Conservation (phyloP, 2,888 invertebrate genomes). For the Idaea straminata region DNA sequence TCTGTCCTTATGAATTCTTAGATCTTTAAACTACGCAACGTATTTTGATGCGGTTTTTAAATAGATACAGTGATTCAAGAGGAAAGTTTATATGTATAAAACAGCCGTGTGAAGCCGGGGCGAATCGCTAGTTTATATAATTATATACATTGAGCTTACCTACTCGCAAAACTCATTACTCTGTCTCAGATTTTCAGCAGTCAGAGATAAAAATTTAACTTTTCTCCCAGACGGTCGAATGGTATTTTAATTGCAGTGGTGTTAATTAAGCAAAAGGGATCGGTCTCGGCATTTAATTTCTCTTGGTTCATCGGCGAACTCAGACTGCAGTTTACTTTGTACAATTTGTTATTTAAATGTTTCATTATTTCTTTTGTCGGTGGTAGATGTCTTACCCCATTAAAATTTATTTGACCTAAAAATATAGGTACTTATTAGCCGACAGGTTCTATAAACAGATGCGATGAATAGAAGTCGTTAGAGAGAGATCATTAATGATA, state of each 20-base stretch:
- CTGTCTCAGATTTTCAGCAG: background rate
- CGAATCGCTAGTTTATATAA: background rate
- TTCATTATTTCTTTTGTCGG: conserved; percentile 9
- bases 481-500: too few relatives aligned
- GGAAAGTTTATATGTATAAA: too few relatives aligned
- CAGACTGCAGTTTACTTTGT: conserved; percentile 30
- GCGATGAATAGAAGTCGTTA: too few relatives aligned
- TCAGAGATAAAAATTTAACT: background rate
- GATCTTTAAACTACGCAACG: too few relatives aligned
- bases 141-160: background rate
- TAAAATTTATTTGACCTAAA: conserved; percentile 2
- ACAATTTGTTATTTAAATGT: conserved; percentile 29
- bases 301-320: conserved; percentile 18
- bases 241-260: conserved; percentile 74
- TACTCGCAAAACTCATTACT: background rate
- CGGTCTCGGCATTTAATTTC: conserved; percentile 17
- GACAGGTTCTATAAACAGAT: too few relatives aligned
- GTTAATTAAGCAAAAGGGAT: conserved; percentile 63
- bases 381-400: conserved; percentile 1
- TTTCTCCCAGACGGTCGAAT: conserved; percentile 38
- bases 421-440: conserved; percentile 3
- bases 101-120: too few relatives aligned
- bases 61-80: too few relatives aligned
- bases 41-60: too few relatives aligned
- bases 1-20: too few relatives aligned